A percentile compares a stretch with the other conserved stretches of the same genome.
Evolutionary conservation across 2,888 invertebrate genomes (phyloP).

Genomic region (Digitonthophagus gazella): DNA sequence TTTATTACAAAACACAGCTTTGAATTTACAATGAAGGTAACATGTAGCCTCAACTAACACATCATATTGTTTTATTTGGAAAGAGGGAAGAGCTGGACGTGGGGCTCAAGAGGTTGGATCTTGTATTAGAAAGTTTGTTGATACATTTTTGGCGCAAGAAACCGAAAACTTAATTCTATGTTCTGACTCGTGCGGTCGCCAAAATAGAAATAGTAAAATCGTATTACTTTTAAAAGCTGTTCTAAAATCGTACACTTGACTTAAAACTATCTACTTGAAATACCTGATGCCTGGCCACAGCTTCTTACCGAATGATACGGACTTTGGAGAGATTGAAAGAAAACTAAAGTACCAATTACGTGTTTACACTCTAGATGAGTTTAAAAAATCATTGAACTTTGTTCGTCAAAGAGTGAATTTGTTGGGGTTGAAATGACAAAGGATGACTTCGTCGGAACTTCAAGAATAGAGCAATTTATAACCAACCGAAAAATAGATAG

Average conservation of each 20-base stretch:
- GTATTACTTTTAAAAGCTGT: slow-evolving; percentile 7
- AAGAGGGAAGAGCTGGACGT: slow-evolving; percentile 36
- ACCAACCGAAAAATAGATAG: slow-evolving; percentile 17
- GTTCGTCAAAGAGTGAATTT: slow-evolving; percentile 17
- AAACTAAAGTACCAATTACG: slow-evolving; percentile 21
- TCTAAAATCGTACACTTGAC: no score
- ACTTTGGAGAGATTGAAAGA: slow-evolving; percentile 22
- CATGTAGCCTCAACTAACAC: slow-evolving; percentile 30
- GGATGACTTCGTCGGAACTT: slow-evolving; percentile 21
- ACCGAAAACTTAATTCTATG: slow-evolving; percentile 20
- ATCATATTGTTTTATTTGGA: slow-evolving; percentile 37
- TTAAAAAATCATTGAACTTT: slow-evolving; percentile 11
- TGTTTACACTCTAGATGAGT: slow-evolving; percentile 24
- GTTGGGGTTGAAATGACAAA: slow-evolving; percentile 23
- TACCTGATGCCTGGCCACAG: background rate
- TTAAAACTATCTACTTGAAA: no score
- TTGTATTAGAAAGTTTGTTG: slow-evolving; percentile 34
- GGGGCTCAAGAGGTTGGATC: slow-evolving; percentile 38
- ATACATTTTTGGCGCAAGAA: slow-evolving; percentile 19
- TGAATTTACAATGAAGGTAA: slow-evolving; percentile 37
- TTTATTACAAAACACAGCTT: slow-evolving; percentile 30
- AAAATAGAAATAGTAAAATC: slow-evolving; percentile 30
- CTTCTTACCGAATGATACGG: slow-evolving; percentile 21
- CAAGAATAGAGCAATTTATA: slow-evolving; percentile 21
- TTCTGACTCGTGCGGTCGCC: slow-evolving; percentile 28